Percentiles rank a stretch among this genome's conserved stretches.
These are phyloP conservation scores for Pseudochaenichthys georgianus DNA, from an alignment of 2,797 vertebrate species.

Conservation along the genomic window DNA sequence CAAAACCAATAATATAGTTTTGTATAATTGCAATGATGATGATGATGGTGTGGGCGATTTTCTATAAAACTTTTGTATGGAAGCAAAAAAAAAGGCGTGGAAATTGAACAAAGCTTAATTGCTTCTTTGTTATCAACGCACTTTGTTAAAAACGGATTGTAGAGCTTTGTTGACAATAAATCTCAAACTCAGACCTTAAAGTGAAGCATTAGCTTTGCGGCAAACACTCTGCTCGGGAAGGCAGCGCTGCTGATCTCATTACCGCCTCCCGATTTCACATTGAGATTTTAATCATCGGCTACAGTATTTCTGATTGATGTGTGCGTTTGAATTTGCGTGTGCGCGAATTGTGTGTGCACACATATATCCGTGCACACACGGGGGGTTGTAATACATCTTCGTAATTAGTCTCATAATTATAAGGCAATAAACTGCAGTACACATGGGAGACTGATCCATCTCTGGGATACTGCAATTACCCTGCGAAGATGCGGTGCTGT, in stretches of 20 bases:
- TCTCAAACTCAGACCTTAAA: constrained; percentile 49
- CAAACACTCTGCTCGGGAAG: constrained; percentile 45
- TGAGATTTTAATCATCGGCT: constrained; percentile 76
- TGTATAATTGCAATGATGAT: constrained; percentile 18
- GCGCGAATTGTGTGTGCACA: constrained; percentile 32
- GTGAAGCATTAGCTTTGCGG: constrained; percentile 44
- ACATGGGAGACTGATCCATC: constrained; percentile 76
- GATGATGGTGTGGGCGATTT: constrained; percentile 3
- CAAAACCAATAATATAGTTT: constrained; percentile 32
- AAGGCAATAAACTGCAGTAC: constrained; percentile 81
- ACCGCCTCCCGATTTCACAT: constrained; percentile 65
- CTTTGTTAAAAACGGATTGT: constrained; percentile 57
- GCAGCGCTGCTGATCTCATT: constrained; percentile 54
- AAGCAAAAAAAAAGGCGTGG: constrained; percentile 22
- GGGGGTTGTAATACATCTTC: constrained; percentile 78
- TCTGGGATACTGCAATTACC: constrained; percentile 75
- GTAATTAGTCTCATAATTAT: constrained; percentile 86
- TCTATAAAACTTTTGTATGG: neutral
- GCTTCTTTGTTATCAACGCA: constrained; percentile 50
- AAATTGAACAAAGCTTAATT: constrained; percentile 51
- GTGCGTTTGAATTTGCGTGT: constrained; percentile 20
- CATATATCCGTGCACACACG: constrained; percentile 44
- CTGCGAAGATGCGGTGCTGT: constrained; percentile 68
- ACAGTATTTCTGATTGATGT: constrained; percentile 74
- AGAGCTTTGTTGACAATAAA: constrained; percentile 59